Conservation (phyloP, 2,113 vertebrate species). For the Cacatua alba region DNA sequence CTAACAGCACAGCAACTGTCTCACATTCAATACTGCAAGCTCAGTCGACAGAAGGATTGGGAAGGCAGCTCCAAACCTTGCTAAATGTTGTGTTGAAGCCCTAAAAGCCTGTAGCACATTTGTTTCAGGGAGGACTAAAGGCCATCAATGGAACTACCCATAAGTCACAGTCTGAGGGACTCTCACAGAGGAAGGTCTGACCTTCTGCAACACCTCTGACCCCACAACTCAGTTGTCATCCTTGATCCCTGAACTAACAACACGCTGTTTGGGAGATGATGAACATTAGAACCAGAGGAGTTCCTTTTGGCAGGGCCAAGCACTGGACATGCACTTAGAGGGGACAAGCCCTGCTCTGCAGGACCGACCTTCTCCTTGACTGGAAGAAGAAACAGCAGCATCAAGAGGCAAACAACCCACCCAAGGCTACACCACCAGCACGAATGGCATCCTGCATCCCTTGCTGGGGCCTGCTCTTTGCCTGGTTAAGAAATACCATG, state of each 20-base stretch:
- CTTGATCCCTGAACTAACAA: background rate
- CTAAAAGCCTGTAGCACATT: background rate
- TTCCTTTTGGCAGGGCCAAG: background rate
- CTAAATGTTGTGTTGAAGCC: background rate
- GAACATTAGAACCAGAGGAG: background rate
- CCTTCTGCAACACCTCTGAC: background rate
- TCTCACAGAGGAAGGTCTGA: background rate
- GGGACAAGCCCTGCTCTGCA: background rate
- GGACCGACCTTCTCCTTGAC: background rate
- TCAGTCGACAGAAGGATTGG: background rate
- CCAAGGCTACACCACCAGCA: rapidly evolving
- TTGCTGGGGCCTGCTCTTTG: rapidly evolving
- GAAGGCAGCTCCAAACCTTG: background rate
- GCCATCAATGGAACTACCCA: rapidly evolving
- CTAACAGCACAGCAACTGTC: background rate
- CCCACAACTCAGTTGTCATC: background rate
- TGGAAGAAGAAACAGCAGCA: background rate
- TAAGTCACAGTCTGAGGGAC: background rate
- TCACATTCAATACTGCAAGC: rapidly evolving
- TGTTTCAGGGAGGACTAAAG: background rate
- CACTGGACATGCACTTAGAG: rapidly evolving
- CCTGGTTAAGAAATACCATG: background rate
- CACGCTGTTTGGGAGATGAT: rapidly evolving
- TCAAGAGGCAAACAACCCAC: background rate
- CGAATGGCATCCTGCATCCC: background rate